Percentiles rank a stretch among this genome's conserved stretches.
These are phyloP conservation scores for Smittia sp. DNA, from an alignment of 2,888 invertebrate species.

Conservation along the genomic window DNA sequence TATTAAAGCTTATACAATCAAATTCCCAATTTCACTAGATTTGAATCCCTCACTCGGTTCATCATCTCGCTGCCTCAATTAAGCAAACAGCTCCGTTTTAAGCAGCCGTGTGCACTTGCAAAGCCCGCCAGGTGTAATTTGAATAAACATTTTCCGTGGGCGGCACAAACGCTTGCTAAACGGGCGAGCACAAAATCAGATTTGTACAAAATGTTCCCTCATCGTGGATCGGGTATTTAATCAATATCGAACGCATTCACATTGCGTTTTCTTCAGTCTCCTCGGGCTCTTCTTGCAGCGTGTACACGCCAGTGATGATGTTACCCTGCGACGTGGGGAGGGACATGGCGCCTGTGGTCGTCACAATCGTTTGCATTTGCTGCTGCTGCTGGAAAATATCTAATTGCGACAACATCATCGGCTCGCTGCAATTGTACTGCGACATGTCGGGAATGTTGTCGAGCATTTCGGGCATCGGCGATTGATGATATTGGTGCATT, in stretches of 20 bases:
- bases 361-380: conserved; percentile 44
- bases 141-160: no score
- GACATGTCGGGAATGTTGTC: conserved; percentile 43
- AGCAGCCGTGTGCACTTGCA: no score
- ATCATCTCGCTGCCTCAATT: no score
- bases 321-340: conserved; percentile 40
- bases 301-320: conserved; percentile 57
- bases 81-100: no score
- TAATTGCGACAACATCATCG: neutral
- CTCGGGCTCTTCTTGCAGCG: conserved; percentile 59
- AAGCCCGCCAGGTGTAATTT: no score
- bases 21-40: no score
- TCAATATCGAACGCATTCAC: conserved; percentile 44
- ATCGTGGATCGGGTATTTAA: neutral
- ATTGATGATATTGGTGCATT: conserved; percentile 1
- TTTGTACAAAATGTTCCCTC: no score
- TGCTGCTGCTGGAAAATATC: conserved; percentile 46
- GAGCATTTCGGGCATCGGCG: conserved; percentile 43
- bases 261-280: conserved; percentile 56
- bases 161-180: no score
- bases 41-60: no score
- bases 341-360: conserved; percentile 39
- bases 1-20: no score
- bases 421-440: neutral
- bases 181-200: no score